These are phyloP conservation scores for Trachymyrmex cornetzi DNA, from an alignment of 1,140 invertebrate species.

Conservation along the genomic window DNA sequence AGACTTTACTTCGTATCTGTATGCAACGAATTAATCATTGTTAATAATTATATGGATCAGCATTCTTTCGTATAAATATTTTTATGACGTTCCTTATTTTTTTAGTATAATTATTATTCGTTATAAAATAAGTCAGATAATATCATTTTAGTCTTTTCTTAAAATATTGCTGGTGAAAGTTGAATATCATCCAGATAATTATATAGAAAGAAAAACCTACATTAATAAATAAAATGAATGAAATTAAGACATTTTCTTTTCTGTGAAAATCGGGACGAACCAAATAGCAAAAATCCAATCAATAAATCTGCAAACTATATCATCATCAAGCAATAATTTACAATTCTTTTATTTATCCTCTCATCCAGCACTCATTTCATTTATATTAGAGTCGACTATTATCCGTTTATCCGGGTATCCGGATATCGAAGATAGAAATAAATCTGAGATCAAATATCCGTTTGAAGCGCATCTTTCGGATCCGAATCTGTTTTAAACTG, in stretches of 20 bases:
- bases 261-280: constrained; percentile 3
- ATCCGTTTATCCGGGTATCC: too few species aligned
- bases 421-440: too few species aligned
- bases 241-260: constrained; percentile 53
- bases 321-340: constrained; percentile 14
- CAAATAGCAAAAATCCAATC: not conserved
- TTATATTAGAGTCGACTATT: not conserved
- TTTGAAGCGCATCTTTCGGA: too few species aligned
- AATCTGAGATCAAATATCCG: too few species aligned
- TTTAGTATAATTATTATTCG: constrained; percentile 58
- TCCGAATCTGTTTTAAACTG: too few species aligned
- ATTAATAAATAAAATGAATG: constrained; percentile 62
- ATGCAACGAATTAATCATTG: constrained; percentile 68
- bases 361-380: constrained; percentile 25
- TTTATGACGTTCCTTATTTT: constrained; percentile 46
- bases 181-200: constrained; percentile 30
- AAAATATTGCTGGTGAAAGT: constrained; percentile 42
- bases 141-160: constrained; percentile 36
- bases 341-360: constrained; percentile 21
- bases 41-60: constrained; percentile 68
- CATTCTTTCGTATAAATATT: constrained; percentile 62
- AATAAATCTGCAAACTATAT: constrained; percentile 12
- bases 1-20: constrained; percentile 46
- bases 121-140: constrained; percentile 60
- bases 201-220: constrained; percentile 44